These are phyloP conservation scores for Melanotaenia trifasciata DNA, from an alignment of 2,797 vertebrate genomes.

Conservation along the genomic window DNA sequence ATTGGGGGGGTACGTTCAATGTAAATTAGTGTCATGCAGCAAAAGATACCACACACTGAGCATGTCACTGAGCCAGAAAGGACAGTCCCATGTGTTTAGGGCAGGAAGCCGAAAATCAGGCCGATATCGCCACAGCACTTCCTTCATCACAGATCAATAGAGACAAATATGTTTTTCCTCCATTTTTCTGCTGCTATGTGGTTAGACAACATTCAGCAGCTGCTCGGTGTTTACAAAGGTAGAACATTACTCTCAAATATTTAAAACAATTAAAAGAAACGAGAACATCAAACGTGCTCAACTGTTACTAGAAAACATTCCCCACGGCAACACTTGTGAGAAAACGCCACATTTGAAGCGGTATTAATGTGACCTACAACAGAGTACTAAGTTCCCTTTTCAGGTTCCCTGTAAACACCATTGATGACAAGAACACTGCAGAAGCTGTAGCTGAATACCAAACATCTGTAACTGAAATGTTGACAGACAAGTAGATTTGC, in stretches of 20 bases:
- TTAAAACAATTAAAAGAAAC: slow-evolving; percentile 1
- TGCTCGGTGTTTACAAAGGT: slow-evolving; percentile 33
- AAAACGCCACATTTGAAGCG: slow-evolving; percentile 41
- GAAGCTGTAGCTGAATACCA: slow-evolving; percentile 33
- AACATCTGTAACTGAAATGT: slow-evolving; percentile 38
- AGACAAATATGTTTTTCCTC: slow-evolving; percentile 47
- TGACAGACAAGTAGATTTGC: slow-evolving; percentile 30
- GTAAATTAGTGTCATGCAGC: slow-evolving; percentile 77
- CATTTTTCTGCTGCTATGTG: slow-evolving; percentile 27
- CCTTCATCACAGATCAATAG: slow-evolving; percentile 64
- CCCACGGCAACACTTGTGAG: slow-evolving; percentile 26
- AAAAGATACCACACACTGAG: slow-evolving; percentile 67
- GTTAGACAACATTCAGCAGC: slow-evolving; percentile 31
- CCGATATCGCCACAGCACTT: slow-evolving; percentile 61
- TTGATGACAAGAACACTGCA: slow-evolving; percentile 55
- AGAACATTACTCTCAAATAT: slow-evolving; percentile 27
- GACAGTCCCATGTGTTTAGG: slow-evolving; percentile 61
- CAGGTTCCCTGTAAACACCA: slow-evolving; percentile 67
- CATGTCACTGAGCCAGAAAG: slow-evolving; percentile 50
- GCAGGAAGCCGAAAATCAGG: slow-evolving; percentile 67
- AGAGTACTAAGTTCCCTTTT: slow-evolving; percentile 68
- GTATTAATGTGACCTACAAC: slow-evolving; percentile 32
- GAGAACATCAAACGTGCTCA: slow-evolving; percentile 30
- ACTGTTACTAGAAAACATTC: slow-evolving; percentile 36
- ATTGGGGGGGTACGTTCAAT: slow-evolving; percentile 68